Percentiles rank a stretch among this genome's conserved stretches.
phyloP scores from a whole-genome alignment of 35 echinoderm and acorn worm genomes.

The Diadema setosum region DNA sequence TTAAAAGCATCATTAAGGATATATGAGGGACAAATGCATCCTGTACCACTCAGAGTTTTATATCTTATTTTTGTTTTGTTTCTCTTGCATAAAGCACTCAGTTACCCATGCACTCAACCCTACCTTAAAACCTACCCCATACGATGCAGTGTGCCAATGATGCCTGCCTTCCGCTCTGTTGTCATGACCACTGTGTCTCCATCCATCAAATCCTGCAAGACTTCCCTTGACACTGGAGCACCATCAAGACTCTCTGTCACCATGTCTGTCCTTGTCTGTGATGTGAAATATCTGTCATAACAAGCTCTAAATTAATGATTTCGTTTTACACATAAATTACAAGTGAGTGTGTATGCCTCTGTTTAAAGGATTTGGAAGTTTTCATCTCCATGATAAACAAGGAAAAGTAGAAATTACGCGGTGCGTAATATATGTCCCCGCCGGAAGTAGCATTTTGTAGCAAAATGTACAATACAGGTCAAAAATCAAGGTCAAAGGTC shows the following conservation, averaged over 20 bases:
- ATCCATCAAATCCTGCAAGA: background rate
- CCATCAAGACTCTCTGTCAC: background rate
- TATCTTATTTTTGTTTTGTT: background rate
- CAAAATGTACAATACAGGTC: too few species aligned
- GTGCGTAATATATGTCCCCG: too few species aligned
- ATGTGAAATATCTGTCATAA: too few species aligned
- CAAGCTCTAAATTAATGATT: background rate
- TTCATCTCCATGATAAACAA: too few species aligned
- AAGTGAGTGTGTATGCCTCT: background rate
- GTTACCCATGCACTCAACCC: too few species aligned
- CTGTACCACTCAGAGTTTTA: background rate
- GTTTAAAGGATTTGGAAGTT: too few species aligned
- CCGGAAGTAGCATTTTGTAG: too few species aligned
- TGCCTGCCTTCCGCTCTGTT: background rate
- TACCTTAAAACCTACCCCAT: constrained; percentile 51
- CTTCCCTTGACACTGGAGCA: background rate
- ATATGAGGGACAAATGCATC: background rate
- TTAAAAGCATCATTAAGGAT: too few species aligned
- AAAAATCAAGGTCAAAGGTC: too few species aligned
- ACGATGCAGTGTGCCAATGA: constrained; percentile 57
- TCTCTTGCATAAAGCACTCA: too few species aligned
- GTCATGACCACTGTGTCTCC: background rate
- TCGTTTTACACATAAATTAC: background rate
- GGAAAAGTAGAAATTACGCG: too few species aligned
- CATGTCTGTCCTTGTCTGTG: too few species aligned